Base-by-base conservation (phyloP, 2,888 invertebrate species). In the Rhabditophanes sp. region DNA sequence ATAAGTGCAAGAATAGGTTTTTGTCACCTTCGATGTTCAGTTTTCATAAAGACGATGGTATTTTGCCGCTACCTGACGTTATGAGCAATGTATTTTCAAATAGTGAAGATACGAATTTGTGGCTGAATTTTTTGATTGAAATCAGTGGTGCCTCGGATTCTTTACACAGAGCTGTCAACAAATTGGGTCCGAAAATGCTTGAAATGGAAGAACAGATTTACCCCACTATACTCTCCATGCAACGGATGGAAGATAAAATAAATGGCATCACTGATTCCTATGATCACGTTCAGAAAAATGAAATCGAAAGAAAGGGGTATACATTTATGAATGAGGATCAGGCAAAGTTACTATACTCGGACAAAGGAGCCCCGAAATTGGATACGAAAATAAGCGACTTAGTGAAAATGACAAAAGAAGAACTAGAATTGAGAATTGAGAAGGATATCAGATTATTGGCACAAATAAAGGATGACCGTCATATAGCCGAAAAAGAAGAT, bases 201-300 rank as follows among this genome's bases (percentile, higher is more conserved):
- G 41, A 43, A 12, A 42, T 43, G 17, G 14, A 30, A 14, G 39
- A 47, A 25, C 44, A 44, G 11, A 47, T 50, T 8, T 52, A 51
- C 25, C 55, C 55, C 7, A 26, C 46, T 15, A 44, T 55, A 8
- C 44, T 44, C 15, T 37, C 48, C 27, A 21, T 55, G 40, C 42
- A 46, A 18, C 14, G 36, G 30, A 39, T 44, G 22, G 53, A 54
- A 25, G 41, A 41, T 11, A 11, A 26, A 12, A 25, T 24, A 25
- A 16, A 12, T 14, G 16, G 27, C 3, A 7, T 39, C 3, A 18
- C 32, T 15, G 18, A 31, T 24, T 30, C 44, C 9, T 48, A 50
- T 19, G 26, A 31, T 2, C 11, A 24, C 2, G 39, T 42, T 14
- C 56, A 56, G 29, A 32, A 35, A 4, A 16, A 29, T 3, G 42